Conservation (phyloP, 2,113 vertebrate species). For the Anolis carolinensis region DNA sequence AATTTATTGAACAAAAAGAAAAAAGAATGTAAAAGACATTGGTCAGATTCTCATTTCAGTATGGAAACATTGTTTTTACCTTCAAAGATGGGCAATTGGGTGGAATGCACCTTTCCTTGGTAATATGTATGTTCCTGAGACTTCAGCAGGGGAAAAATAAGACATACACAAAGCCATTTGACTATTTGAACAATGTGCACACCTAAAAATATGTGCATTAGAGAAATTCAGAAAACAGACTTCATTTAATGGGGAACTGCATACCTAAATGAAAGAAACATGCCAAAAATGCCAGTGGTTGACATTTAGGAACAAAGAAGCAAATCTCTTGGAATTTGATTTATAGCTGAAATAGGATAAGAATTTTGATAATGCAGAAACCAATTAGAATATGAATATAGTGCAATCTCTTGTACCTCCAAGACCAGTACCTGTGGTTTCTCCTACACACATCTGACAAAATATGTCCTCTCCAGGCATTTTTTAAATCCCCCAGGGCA, state of each 20-base stretch:
- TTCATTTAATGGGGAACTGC: too few relatives aligned
- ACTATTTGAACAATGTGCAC: not conserved
- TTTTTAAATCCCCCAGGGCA: too few relatives aligned
- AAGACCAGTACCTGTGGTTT: too few relatives aligned
- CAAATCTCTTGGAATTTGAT: not conserved
- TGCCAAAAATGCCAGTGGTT: not conserved
- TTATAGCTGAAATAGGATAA: not conserved
- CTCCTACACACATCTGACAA: too few relatives aligned
- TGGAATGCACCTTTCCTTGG: not conserved
- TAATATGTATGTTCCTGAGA: not conserved
- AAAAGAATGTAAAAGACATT: not conserved
- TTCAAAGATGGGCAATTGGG: not conserved
- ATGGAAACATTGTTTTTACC: not conserved
- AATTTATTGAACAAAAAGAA: not conserved
- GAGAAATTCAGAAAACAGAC: not conserved
- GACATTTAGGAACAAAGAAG: not conserved
- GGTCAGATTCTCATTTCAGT: not conserved
- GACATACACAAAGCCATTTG: not conserved
- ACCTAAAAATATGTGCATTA: not conserved
- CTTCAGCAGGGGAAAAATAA: not conserved
- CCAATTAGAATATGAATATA: not conserved
- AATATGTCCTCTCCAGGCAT: too few relatives aligned
- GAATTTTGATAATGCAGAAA: not conserved
- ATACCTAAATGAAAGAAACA: too few relatives aligned
- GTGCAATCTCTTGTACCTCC: too few relatives aligned